Base-by-base conservation (phyloP, 2,888 invertebrate species). In the Choristoneura rosaceana region DNA sequence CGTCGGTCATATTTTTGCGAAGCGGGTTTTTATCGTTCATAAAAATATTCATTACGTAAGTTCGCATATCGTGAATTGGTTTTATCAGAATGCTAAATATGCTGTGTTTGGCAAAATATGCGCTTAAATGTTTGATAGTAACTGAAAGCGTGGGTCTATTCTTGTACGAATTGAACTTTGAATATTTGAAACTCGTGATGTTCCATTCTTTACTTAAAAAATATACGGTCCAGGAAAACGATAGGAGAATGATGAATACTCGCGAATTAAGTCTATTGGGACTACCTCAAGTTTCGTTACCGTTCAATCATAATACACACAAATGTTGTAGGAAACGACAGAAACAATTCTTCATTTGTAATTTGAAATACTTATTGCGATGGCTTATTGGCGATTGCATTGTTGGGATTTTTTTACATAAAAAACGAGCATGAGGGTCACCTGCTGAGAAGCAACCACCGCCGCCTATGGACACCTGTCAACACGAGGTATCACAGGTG, bases 231-330 rank as follows among this genome's bases (percentile, higher is more conserved):
- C 14, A 4, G 25, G 62, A 45, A 68, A 78, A 79, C 75, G 71
- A 63, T 68, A 74, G 74, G 45, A 59, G 74, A 77, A 76, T 78
- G 78, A 79, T 76, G 75, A 76, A 79, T 76, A 75, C 75, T 75
- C 58, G 69, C 69, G 70, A 62, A 76, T 71, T 64, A 60, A 73
- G 75, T 73, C 74, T 33, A 8, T 17, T 73, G 77, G 74, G 75
- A 73, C 73, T 58, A 14, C 71, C 33, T 63, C 50, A 76, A 71
- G 74, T 74, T 73, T 73, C 17, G 75, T 69, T 74, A 65, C 55
- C 74, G 74, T 77, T 78, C 78, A 76, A 78, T 79, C 79, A 79
- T 77, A 75, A 75, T 71, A 75, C 75, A 25, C 69, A 76, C 77
- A 76, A 74, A 75, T 76, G 74, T 63, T 62, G 8, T 45, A 62